Conservation (phyloP, 2,797 vertebrate genomes). For the Philypnodon macrostomus region DNA sequence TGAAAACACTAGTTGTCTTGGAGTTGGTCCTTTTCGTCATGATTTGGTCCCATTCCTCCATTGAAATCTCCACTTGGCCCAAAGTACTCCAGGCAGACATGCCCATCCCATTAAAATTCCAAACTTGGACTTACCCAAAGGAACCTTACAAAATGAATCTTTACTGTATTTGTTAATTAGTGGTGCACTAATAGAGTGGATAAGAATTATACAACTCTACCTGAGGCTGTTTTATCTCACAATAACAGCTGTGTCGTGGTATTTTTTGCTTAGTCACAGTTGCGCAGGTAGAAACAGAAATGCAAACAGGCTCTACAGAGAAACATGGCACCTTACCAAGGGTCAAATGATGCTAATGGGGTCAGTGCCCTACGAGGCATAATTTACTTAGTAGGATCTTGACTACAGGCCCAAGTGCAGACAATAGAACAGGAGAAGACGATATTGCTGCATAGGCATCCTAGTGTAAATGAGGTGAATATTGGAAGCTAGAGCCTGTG, state of each 20-base stretch:
- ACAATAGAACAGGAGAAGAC: background rate
- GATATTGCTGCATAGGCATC: background rate
- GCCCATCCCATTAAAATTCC: too few relatives aligned
- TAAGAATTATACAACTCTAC: conserved; percentile 7
- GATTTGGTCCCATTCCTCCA: too few relatives aligned
- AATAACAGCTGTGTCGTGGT: background rate
- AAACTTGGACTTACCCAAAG: conserved; percentile 7
- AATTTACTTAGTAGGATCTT: conserved; percentile 14
- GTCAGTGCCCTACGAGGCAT: conserved; percentile 5
- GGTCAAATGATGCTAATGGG: conserved; percentile 33
- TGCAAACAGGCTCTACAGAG: conserved; percentile 18
- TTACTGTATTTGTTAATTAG: conserved; percentile 16
- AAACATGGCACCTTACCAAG: conserved; percentile 12
- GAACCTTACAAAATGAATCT: conserved; percentile 16
- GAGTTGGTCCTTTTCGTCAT: too few relatives aligned
- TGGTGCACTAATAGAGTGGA: background rate
- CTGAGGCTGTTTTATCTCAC: conserved; percentile 15
- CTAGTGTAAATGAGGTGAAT: conserved; percentile 12
- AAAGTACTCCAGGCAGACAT: too few relatives aligned
- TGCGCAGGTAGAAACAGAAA: conserved; percentile 17
- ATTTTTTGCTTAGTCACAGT: conserved; percentile 13
- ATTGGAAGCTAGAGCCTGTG: conserved; percentile 14
- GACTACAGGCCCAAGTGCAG: background rate
- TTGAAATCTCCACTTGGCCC: too few relatives aligned
- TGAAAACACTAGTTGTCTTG: too few relatives aligned